Conservation (phyloP, 2,888 invertebrate genomes). For the Xylota sylvarum region DNA sequence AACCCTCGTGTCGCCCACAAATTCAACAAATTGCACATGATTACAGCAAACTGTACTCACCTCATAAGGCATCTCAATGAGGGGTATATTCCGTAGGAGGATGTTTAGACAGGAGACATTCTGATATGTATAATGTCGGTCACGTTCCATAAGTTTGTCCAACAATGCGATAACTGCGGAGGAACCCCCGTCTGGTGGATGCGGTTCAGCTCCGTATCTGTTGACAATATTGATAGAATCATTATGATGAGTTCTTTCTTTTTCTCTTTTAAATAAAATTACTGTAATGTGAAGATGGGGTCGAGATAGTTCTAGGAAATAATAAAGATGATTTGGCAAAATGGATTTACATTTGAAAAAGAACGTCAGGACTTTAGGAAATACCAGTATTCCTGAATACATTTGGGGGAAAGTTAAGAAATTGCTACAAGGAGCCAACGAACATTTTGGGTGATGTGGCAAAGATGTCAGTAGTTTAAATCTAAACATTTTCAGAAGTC, state of each 20-base stretch:
- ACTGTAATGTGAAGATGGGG: no score
- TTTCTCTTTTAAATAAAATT: no score
- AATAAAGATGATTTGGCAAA: no score
- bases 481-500: no score
- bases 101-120: constrained; percentile 89
- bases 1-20: constrained; percentile 35
- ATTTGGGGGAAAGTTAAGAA: no score
- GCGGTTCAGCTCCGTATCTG: constrained; percentile 89
- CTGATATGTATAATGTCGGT: constrained; percentile 89
- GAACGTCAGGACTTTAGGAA: no score
- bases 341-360: no score
- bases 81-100: constrained; percentile 88
- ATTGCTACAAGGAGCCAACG: no score
- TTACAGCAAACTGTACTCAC: constrained; percentile 79
- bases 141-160: constrained; percentile 87
- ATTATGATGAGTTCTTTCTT: neutral
- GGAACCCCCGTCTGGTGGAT: constrained; percentile 86
- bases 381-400: no score
- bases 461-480: no score
- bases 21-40: constrained; percentile 65
- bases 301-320: no score
- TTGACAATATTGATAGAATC: constrained; percentile 37
- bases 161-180: constrained; percentile 88
- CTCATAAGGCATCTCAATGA: constrained; percentile 86
- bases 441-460: no score